Conservation (phyloP, 2,888 invertebrate species). For the Ptychoptera albimana region DNA sequence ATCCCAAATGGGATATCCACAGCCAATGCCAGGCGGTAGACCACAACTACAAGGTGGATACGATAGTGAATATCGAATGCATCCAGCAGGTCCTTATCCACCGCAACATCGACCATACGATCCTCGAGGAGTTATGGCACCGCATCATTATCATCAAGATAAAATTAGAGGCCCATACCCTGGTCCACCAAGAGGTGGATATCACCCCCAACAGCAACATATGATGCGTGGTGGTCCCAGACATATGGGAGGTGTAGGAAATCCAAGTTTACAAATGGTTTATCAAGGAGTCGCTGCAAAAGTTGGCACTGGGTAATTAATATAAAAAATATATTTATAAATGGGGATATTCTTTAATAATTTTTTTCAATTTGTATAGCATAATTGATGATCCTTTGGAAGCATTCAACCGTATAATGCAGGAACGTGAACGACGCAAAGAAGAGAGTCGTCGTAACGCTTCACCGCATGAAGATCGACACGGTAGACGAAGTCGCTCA, state of each 20-base stretch:
- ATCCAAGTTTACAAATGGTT: constrained; percentile 20
- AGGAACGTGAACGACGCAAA: constrained; percentile 54
- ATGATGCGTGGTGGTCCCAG: constrained; percentile 9
- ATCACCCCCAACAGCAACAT: constrained; percentile 13
- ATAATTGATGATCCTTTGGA: constrained; percentile 72
- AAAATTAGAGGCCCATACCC: constrained; percentile 4
- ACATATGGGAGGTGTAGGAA: constrained; percentile 17
- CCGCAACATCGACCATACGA: constrained; percentile 11
- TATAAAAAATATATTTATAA: not conserved
- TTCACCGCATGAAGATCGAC: constrained; percentile 30
- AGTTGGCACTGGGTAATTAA: constrained; percentile 23
- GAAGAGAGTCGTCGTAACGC: constrained; percentile 30
- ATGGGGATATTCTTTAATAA: not conserved
- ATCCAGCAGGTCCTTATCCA: constrained; percentile 13
- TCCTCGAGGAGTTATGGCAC: not conserved
- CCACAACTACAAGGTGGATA: constrained; percentile 6
- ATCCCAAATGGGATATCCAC: constrained; percentile 1
- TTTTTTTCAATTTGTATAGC: constrained; percentile 30
- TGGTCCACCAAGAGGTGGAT: constrained; percentile 10
- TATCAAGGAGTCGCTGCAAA: constrained; percentile 28
- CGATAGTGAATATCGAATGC: constrained; percentile 13
- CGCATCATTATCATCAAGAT: not conserved
- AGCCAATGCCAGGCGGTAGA: not conserved
- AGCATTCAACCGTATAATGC: constrained; percentile 71
- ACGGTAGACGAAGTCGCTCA: constrained; percentile 25